Evolutionary conservation across 2,113 vertebrate species (phyloP).

Genomic region (Myxocyprinus asiaticus): DNA sequence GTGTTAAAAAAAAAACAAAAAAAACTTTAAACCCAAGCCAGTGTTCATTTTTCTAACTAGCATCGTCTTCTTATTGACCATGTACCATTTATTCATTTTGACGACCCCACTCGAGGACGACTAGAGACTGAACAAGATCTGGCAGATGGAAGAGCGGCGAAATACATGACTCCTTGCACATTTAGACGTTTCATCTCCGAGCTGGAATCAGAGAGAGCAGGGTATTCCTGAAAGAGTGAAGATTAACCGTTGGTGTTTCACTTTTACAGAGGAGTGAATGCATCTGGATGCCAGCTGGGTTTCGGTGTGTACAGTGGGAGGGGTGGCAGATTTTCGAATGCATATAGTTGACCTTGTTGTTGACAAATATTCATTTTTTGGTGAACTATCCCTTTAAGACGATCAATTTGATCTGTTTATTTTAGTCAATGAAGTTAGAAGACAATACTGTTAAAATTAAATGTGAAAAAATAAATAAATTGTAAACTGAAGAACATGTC

Average conservation of each 20-base stretch:
- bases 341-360: not conserved
- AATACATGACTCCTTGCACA: constrained; percentile 55
- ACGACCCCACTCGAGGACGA: constrained; percentile 59
- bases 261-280: constrained; percentile 41
- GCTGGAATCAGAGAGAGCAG: constrained; percentile 54
- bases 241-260: constrained; percentile 59
- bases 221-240: constrained; percentile 24
- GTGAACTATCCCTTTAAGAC: too few species aligned
- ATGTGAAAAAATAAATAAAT: too few species aligned
- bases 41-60: not conserved
- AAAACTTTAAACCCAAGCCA: too few species aligned
- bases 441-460: constrained; percentile 59
- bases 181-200: constrained; percentile 58
- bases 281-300: constrained; percentile 77
- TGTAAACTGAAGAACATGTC: too few species aligned
- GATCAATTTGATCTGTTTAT: constrained; percentile 58
- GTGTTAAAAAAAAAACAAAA: too few species aligned
- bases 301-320: constrained; percentile 23
- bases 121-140: constrained; percentile 60
- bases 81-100: constrained; percentile 28
- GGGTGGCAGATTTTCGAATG: too few species aligned
- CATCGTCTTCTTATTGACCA: constrained; percentile 51
- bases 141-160: constrained; percentile 35
- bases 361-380: not conserved
- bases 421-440: constrained; percentile 54